These are phyloP conservation scores for Octodon degus DNA, from an alignment of 2,113 vertebrate genomes.

Conservation along the genomic window DNA sequence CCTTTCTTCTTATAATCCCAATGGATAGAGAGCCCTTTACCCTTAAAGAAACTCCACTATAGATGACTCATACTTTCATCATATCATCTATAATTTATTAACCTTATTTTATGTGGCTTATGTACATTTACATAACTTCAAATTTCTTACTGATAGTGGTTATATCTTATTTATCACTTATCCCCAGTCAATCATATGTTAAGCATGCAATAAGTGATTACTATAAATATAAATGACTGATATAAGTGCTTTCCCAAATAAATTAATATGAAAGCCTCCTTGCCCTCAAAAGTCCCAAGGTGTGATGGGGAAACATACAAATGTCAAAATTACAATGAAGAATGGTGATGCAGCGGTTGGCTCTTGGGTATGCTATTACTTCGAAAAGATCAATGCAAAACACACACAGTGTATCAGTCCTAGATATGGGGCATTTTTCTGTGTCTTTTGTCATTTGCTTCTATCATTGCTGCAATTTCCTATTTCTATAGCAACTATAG, in stretches of 20 bases:
- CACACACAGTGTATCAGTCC: background rate
- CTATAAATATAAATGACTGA: background rate
- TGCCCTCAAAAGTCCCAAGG: background rate
- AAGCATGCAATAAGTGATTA: background rate
- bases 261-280: conserved; percentile 7
- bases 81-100: background rate
- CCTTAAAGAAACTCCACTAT: background rate
- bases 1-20: background rate
- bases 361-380: background rate
- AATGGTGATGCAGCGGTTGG: background rate
- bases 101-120: background rate
- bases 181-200: background rate
- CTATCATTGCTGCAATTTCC: background rate
- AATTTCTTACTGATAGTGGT: background rate
- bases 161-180: conserved; percentile 5
- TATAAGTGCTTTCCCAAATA: conserved; percentile 40
- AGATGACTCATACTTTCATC: background rate
- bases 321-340: conserved; percentile 4
- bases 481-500: background rate
- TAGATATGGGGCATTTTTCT: background rate
- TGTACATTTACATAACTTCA: conserved; percentile 29
- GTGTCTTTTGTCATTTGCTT: background rate
- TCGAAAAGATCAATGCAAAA: background rate
- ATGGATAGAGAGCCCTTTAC: background rate
- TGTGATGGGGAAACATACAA: background rate